These are phyloP conservation scores for Micromussa lordhowensis DNA, from an alignment of 92 coral and sea anemone species.

Conservation along the genomic window DNA sequence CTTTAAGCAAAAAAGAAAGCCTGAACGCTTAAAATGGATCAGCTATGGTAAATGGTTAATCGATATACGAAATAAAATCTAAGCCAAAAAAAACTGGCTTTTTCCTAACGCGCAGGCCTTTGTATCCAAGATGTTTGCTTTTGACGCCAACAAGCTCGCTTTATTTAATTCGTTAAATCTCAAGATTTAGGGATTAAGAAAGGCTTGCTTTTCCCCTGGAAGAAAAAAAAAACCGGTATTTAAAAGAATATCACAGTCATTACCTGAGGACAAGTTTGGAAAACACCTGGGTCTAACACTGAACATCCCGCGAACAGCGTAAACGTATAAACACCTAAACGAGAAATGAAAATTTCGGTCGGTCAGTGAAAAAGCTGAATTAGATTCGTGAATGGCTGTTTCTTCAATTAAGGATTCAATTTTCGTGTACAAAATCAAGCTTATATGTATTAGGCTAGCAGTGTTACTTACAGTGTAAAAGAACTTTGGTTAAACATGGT, in stretches of 20 bases:
- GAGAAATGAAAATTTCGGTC: not conserved
- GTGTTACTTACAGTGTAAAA: slow-evolving; percentile 13
- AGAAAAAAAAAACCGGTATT: not conserved
- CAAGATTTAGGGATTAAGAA: not conserved
- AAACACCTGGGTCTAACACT: slow-evolving; percentile 2
- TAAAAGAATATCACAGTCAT: not conserved
- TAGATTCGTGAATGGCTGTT: not conserved
- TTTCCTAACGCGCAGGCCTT: not conserved
- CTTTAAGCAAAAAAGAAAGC: not conserved
- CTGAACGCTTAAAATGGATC: not conserved
- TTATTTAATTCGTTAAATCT: not conserved
- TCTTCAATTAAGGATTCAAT: not conserved
- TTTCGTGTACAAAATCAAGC: not conserved
- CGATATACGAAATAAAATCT: not conserved
- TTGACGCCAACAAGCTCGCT: not conserved
- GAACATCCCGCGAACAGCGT: not conserved
- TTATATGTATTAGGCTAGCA: not conserved
- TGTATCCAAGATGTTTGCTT: not conserved
- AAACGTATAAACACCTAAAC: not conserved
- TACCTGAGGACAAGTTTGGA: slow-evolving; percentile 31
- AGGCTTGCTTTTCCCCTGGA: not conserved
- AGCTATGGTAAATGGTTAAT: not conserved
- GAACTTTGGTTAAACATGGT: not conserved
- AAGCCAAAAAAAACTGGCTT: not conserved
- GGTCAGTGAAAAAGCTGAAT: not conserved